These are phyloP conservation scores for Mesopsocus fuscifrons DNA, from an alignment of 2,888 invertebrate genomes.

Conservation along the genomic window DNA sequence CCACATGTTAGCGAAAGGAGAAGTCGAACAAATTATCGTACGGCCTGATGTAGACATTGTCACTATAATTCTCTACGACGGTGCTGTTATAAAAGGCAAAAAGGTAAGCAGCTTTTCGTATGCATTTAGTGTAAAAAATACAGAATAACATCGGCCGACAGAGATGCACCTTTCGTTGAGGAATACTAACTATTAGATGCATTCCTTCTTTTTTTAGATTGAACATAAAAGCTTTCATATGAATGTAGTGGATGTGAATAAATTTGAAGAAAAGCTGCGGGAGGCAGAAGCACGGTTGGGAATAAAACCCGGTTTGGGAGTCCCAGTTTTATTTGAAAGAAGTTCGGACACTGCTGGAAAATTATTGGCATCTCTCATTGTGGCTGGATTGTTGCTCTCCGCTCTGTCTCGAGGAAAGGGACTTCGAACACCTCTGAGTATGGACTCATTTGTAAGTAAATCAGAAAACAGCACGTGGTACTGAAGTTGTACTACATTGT, in stretches of 20 bases:
- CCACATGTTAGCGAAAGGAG: slow-evolving; percentile 84
- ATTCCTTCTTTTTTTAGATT: slow-evolving; percentile 25
- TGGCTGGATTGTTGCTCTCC: slow-evolving; percentile 45
- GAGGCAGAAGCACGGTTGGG: slow-evolving; percentile 65
- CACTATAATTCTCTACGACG: slow-evolving; percentile 64
- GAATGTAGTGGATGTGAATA: slow-evolving; percentile 64
- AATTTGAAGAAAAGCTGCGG: slow-evolving; percentile 79
- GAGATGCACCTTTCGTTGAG: background rate
- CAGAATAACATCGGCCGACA: background rate
- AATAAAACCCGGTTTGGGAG: slow-evolving; percentile 51
- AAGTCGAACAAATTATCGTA: slow-evolving; percentile 74
- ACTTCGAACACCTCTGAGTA: slow-evolving; percentile 45
- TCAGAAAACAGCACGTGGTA: no score
- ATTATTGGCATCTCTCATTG: slow-evolving; percentile 45
- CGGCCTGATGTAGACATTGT: slow-evolving; percentile 70
- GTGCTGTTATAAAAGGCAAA: slow-evolving; percentile 70
- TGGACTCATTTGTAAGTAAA: slow-evolving; percentile 65
- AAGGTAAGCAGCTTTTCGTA: slow-evolving; percentile 26
- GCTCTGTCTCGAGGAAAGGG: slow-evolving; percentile 45
- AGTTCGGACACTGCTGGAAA: slow-evolving; percentile 52
- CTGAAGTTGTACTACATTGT: no score
- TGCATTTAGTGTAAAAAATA: slow-evolving; percentile 10
- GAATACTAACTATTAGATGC: slow-evolving; percentile 7
- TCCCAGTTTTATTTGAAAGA: slow-evolving; percentile 69
- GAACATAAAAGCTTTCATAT: slow-evolving; percentile 55